These are phyloP conservation scores for Notolepis coatsorum DNA, from an alignment of 2,797 vertebrate genomes.

Conservation along the genomic window DNA sequence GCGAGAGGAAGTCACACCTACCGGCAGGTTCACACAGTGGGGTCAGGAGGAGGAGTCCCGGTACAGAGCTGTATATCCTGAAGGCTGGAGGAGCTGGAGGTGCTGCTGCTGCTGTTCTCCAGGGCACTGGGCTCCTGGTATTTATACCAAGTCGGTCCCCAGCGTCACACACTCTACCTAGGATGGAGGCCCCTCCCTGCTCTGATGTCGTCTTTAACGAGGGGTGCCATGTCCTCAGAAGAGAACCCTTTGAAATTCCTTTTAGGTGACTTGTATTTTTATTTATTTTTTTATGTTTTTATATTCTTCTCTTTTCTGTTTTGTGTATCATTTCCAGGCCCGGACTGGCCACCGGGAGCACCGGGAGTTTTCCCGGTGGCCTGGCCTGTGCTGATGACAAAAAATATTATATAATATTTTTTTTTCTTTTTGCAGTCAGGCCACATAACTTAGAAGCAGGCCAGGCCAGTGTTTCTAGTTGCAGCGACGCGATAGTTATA, in stretches of 20 bases:
- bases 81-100: slow-evolving; percentile 66
- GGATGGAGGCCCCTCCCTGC: slow-evolving; percentile 80
- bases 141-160: slow-evolving; percentile 86
- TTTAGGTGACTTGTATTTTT: too few species aligned
- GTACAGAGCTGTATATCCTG: slow-evolving; percentile 72
- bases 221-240: slow-evolving; percentile 81
- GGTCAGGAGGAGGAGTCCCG: slow-evolving; percentile 52
- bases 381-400: too few species aligned
- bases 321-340: too few species aligned
- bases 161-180: slow-evolving; percentile 66
- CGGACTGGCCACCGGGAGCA: too few species aligned
- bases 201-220: slow-evolving; percentile 91
- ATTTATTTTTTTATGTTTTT: not conserved
- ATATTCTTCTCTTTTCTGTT: too few species aligned
- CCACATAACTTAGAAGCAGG: too few species aligned
- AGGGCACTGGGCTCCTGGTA: slow-evolving; percentile 70
- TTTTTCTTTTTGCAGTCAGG: too few species aligned
- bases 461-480: too few species aligned
- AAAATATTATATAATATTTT: too few species aligned
- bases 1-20: slow-evolving; percentile 65
- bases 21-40: slow-evolving; percentile 70
- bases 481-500: too few species aligned
- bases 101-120: slow-evolving; percentile 76
- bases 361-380: too few species aligned
- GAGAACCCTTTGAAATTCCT: too few species aligned